Evolutionary conservation across 2,797 vertebrate species (phyloP), one percentile per base, ranked within the genome.

Genomic region (Diplodus puntazzo): DNA sequence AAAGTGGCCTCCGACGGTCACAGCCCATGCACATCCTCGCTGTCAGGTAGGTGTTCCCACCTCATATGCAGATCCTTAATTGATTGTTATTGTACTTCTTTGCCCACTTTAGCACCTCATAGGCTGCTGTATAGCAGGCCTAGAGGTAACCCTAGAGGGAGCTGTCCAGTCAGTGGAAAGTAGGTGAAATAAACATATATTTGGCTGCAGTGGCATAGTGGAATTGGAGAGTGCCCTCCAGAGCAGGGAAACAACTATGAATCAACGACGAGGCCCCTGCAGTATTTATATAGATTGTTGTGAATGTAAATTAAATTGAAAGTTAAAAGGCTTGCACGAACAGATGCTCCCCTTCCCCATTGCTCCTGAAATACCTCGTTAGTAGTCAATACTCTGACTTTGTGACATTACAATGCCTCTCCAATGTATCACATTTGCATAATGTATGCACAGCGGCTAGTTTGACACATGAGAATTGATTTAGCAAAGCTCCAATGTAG

Each of bases 21-120:
- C 97, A 99, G 84, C 97, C 97, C 0, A 91, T 99, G 94, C 97
- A 96, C 93, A 99, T 99, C 90, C 96, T 96, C 20, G 96, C 97
- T 11, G 96, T 97, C 94, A 97, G 97, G 97, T 98, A 87, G 18
- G 82, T 69, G n/a, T 53, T 20, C 14, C 9, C 20, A 5, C 42
- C 48, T n/a, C 1, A 8, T 1, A 20, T n/a, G 8, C 23, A 52
- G 10, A 43, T 42, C 27, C 20, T 23, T 17, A 8, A 11, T 7
- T 9, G 2, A 14, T 58, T 21, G 1, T 25, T 11, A 50, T 45
- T 34, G 2, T 2, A 20, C 49, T 60, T 13, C 23, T 67, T 55
- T n/a, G 50, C 18, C 16, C 52, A 21, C 25, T 65, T 54, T n/a
- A 50, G 20, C 20, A 60, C 62, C 54, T 49, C 20, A 3, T 7